Percentiles rank a stretch among this genome's conserved stretches.
phyloP scores from a whole-genome alignment of 2,113 vertebrate genomes.

The Bombycilla garrulus region DNA sequence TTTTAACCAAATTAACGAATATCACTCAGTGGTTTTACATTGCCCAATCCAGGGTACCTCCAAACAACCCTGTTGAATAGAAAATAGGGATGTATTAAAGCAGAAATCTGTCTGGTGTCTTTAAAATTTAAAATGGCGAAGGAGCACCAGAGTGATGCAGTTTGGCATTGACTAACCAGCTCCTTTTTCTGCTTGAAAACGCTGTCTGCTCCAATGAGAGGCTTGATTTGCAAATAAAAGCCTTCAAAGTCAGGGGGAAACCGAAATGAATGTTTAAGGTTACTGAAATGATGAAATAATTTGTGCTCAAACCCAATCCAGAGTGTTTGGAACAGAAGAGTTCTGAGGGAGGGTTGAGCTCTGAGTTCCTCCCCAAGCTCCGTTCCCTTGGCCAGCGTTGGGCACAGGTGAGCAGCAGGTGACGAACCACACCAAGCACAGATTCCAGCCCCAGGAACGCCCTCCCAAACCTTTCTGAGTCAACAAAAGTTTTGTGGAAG shows the following conservation, averaged over 20 bases:
- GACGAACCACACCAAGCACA: fast-evolving
- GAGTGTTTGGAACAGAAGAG: neutral
- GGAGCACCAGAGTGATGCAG: neutral
- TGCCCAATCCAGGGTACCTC: neutral
- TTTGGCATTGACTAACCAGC: neutral
- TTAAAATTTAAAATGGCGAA: neutral
- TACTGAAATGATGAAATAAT: neutral
- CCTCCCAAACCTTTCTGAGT: too few relatives aligned
- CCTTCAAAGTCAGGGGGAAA: neutral
- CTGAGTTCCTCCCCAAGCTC: neutral
- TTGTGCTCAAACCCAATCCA: fast-evolving
- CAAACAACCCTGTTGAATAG: neutral
- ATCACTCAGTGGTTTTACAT: neutral
- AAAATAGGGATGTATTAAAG: neutral
- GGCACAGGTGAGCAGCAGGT: fast-evolving
- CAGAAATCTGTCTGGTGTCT: neutral
- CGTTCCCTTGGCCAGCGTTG: neutral
- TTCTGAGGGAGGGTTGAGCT: neutral
- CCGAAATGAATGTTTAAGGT: neutral
- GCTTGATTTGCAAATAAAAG: neutral
- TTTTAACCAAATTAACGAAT: conserved; percentile 17
- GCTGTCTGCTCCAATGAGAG: neutral
- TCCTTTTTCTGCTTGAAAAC: neutral
- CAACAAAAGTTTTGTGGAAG: neutral
- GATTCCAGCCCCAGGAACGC: neutral